These are phyloP conservation scores for Microtus montanus DNA, from an alignment of 2,113 vertebrate species.

Conservation along the genomic window DNA sequence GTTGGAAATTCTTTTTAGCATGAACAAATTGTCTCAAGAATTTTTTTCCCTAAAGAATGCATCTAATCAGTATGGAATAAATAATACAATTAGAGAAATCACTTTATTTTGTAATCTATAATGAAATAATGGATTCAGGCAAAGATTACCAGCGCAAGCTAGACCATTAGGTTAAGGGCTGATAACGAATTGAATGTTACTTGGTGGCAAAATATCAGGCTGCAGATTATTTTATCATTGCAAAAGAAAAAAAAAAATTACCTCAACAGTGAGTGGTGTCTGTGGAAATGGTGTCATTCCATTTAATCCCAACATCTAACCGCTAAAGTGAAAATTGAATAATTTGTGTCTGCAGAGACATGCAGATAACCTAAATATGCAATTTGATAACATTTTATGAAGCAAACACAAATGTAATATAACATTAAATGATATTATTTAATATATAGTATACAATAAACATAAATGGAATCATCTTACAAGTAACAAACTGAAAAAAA, in stretches of 20 bases:
- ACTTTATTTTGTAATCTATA: not conserved
- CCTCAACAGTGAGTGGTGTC: not conserved
- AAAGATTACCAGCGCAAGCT: not conserved
- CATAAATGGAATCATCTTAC: not conserved
- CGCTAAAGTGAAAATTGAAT: not conserved
- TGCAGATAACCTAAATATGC: not conserved
- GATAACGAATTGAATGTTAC: not conserved
- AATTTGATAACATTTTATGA: not conserved
- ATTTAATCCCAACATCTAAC: not conserved
- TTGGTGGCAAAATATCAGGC: not conserved
- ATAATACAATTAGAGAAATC: not conserved
- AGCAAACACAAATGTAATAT: not conserved
- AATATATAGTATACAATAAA: not conserved
- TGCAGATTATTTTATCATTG: not conserved
- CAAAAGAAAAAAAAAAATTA: not conserved
- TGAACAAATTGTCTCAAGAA: not conserved
- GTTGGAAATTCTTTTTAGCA: not conserved
- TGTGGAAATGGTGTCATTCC: not conserved
- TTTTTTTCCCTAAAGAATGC: not conserved
- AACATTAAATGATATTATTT: not conserved
- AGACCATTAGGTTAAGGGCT: not conserved
- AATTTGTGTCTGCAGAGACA: not conserved
- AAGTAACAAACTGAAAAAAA: not conserved
- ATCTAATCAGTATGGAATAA: slow-evolving; percentile 22
- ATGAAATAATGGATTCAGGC: slow-evolving; percentile 6